phyloP scores from a whole-genome alignment of 1,140 invertebrate genomes.

The Triops longicaudatus region DNA sequence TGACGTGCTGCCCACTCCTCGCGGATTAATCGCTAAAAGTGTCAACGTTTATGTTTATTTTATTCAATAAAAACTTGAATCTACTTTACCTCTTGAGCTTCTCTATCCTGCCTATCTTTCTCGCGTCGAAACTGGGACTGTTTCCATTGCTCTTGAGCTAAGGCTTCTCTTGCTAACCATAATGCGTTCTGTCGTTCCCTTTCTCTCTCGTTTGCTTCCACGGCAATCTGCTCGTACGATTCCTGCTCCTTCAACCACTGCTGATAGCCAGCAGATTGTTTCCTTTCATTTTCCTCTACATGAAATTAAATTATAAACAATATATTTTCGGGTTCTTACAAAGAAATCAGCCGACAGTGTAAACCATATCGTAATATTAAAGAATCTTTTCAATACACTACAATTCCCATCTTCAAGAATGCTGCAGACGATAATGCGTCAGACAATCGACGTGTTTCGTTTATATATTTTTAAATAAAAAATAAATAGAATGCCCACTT shows the following conservation, averaged over 20 bases:
- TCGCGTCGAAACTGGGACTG: not conserved
- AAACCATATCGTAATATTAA: no score
- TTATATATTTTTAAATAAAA: no score
- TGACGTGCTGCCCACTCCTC: slow-evolving; percentile 20
- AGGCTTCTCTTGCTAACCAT: slow-evolving; percentile 13
- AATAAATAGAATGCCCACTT: no score
- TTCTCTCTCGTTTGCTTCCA: slow-evolving; percentile 7
- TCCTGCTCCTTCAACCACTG: slow-evolving; percentile 13
- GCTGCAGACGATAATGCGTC: no score
- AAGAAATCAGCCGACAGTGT: no score
- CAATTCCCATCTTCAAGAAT: no score
- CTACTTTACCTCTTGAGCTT: not conserved
- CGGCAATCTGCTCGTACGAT: not conserved
- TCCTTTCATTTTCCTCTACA: not conserved
- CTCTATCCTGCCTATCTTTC: not conserved
- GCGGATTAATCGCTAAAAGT: slow-evolving; percentile 19
- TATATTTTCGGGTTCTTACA: not conserved
- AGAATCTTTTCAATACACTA: no score
- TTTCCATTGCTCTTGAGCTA: slow-evolving; percentile 16
- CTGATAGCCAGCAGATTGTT: slow-evolving; percentile 1
- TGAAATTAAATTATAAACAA: not conserved
- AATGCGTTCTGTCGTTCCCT: not conserved
- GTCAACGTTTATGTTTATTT: no score
- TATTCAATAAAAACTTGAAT: not conserved
- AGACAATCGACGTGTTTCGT: no score